Conservation (phyloP, 2,113 vertebrate genomes). For the Lycocorax pyrrhopterus region DNA sequence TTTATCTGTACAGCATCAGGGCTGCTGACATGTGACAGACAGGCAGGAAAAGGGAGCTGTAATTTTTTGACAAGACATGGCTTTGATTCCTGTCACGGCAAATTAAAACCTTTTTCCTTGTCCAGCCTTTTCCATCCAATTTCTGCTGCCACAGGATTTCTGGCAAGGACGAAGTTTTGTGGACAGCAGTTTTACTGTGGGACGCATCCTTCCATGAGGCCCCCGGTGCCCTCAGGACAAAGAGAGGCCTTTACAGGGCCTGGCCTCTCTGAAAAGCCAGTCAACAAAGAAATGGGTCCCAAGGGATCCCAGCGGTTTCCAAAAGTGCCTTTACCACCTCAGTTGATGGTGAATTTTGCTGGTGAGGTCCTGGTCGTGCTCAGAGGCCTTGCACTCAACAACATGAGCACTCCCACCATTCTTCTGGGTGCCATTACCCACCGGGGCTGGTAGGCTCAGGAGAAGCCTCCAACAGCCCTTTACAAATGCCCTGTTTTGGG, state of each 20-base stretch:
- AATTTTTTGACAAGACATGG: not conserved
- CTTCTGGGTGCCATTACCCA: accelerated
- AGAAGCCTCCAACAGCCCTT: not conserved
- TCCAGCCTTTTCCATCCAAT: not conserved
- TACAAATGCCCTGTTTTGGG: not conserved
- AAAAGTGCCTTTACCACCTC: not conserved
- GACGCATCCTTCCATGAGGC: accelerated
- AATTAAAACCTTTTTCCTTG: not conserved
- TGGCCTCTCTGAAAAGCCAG: not conserved
- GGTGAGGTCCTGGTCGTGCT: not conserved
- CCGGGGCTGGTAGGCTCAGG: not conserved
- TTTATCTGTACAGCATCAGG: not conserved
- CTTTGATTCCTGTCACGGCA: not conserved
- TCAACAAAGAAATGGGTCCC: not conserved
- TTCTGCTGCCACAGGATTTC: not conserved
- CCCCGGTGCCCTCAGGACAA: not conserved
- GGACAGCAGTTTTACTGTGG: not conserved
- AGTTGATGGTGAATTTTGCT: not conserved
- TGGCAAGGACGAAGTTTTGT: accelerated
- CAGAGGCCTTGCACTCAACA: not conserved
- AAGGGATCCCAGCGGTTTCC: not conserved
- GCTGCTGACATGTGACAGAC: not conserved
- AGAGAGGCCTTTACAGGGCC: not conserved
- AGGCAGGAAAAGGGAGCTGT: not conserved
- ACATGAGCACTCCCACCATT: accelerated